Base-by-base conservation (phyloP, 53 echinoderm and acorn worm species). In the Echinometra lucunter region DNA sequence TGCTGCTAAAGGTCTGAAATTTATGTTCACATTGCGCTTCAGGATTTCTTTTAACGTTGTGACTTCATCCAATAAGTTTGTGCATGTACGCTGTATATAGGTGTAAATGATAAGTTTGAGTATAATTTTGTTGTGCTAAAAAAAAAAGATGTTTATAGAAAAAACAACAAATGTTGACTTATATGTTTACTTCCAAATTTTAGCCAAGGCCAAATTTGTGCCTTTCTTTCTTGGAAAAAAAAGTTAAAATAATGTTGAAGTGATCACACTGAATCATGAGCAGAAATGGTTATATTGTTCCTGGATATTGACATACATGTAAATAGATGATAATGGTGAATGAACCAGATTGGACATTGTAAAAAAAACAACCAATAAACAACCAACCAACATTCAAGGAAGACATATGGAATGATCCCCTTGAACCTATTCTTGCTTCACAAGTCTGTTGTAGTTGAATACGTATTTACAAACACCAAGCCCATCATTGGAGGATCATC, bases 1-100 rank as follows among this genome's bases (percentile, higher is more conserved):
- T 49, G 49, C 85, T 85, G 85, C 85, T 49, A 85, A 85, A 45
- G n/a, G 81, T 44, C 81, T 85, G 47, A 85, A 85, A 49, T 45
- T n/a, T 85, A 12, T 85, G 27, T 85, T 47, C 8, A n/a, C 1
- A 38, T 81, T 81, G 44, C 27, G 37, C 17, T n/a, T 85, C 28
- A 85, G 49, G 49, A 85, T 17, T 6, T 78, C 30, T 85, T 28
- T 10, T 25, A 13, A 10, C 49, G 1, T 47, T 85, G 12, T 47
- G 49, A 13, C 49, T 49, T 81, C 34, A 42, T 21, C 18, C 6
- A 16, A 32, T 69, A 80, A 47, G 17, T 85, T 85, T 13, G 8
- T 30, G 30, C 85, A 85, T 85, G 78, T 15, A 78, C 35, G 42
- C 42, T 78, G 45, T 85, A 85, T 13, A 45, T 85, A 47, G 49